Base-by-base conservation (phyloP, 2,113 vertebrate species). In the Cololabis saira region DNA sequence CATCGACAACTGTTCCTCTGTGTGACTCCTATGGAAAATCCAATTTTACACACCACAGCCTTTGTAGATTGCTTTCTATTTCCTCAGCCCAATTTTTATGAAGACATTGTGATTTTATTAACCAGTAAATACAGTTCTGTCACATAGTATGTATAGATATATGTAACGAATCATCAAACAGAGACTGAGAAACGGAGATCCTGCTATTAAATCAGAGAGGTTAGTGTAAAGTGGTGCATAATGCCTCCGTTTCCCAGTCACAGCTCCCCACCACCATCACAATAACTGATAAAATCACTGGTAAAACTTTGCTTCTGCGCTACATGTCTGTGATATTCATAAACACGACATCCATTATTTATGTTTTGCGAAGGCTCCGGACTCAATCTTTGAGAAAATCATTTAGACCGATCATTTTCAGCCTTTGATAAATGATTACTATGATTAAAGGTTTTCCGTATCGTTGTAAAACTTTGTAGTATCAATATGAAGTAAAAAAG, bases 41-140 rank as follows among this genome's bases (percentile, higher is more conserved):
- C 87, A 93, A 92, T 94, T 92, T 93, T 92, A 93, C 92, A 93
- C 90, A 88, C 81, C 90, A 88, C 68, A 86, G 90, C 84, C 75
- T 90, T 86, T 76, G 78, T 83, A 91, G 85, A 90, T 92, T 91
- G 90, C 87, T 91, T 91, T 91, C 84, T 83, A 82, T 87, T 81
- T 85, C 80, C 64, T 76, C 61, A 70, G 76, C 61, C 80, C 73
- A 80, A 83, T 87, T 92, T 91, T 89, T 88, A 91, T 91, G 89
- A 91, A 93, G 90, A 92, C 83, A 86, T 87, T 87, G 72, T 82
- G 76, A 78, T 90, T 90, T 92, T 92, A 92, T 90, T 93, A 91
- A 91, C 81, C 90, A 88, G 89, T 93, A 92, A 93, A 92, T 91
- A 90, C 76, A 89, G 80, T 83, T 84, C 67, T 78, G 82, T 85